Conservation (phyloP, 1,140 invertebrate genomes). For the Lamellibrachia luymesi region DNA sequence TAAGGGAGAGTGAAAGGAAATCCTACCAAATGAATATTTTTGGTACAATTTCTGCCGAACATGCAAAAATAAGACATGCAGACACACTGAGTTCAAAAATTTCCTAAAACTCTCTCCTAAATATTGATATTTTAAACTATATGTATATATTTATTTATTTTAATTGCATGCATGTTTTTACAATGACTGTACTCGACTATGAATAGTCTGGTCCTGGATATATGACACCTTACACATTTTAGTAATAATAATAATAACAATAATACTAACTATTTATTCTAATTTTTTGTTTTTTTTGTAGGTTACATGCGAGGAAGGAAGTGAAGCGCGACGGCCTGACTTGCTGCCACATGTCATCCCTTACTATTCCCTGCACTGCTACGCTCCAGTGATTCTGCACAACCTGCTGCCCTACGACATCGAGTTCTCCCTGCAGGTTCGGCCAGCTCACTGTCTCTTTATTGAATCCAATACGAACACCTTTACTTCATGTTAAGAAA, state of each 20-base stretch:
- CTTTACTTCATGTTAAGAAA: too few species aligned
- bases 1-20: background rate
- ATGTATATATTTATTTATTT: too few species aligned
- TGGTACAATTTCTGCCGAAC: background rate
- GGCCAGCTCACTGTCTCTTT: background rate
- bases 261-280: too few species aligned
- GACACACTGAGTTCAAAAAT: too few species aligned
- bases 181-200: too few species aligned
- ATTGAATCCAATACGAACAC: too few species aligned
- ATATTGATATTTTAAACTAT: too few species aligned
- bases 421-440: conserved; percentile 50
- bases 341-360: conserved; percentile 62
- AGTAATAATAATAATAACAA: too few species aligned
- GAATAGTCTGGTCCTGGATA: too few species aligned
- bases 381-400: conserved; percentile 73
- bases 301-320: conserved; percentile 59
- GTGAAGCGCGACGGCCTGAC: conserved; percentile 49
- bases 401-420: conserved; percentile 69
- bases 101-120: too few species aligned
- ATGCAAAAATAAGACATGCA: background rate
- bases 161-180: too few species aligned
- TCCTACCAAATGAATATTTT: background rate
- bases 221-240: too few species aligned
- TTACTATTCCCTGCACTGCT: conserved; percentile 70
- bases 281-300: conserved; percentile 33